These are phyloP conservation scores for Sesia apiformis DNA, from an alignment of 2,888 invertebrate genomes.

Conservation along the genomic window DNA sequence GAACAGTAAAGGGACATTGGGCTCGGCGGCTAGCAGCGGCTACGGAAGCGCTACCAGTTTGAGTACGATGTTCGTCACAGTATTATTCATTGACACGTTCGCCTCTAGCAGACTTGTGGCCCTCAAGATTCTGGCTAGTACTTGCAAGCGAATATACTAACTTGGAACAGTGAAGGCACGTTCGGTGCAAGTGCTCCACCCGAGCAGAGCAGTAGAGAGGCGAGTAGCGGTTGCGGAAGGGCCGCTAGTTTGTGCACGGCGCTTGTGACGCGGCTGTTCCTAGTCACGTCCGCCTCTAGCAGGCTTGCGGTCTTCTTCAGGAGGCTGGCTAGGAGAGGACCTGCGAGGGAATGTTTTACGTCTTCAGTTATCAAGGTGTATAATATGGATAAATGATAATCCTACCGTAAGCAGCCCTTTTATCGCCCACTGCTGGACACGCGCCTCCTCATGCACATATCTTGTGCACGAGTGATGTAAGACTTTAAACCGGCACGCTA, in stretches of 20 bases:
- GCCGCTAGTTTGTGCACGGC: slow-evolving; percentile 89
- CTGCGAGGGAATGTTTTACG: slow-evolving; percentile 30
- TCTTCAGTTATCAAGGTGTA: too few relatives aligned
- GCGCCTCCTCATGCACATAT: too few relatives aligned
- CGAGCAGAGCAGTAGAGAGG: slow-evolving; percentile 90
- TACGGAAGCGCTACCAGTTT: too few relatives aligned
- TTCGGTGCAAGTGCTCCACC: slow-evolving; percentile 88
- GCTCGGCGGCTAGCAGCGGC: too few relatives aligned
- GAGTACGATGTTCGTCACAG: too few relatives aligned
- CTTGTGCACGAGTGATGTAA: too few relatives aligned
- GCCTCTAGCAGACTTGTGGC: too few relatives aligned
- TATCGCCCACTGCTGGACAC: too few relatives aligned
- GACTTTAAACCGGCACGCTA: too few relatives aligned
- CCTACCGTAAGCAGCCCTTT: too few relatives aligned
- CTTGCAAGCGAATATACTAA: slow-evolving; percentile 33
- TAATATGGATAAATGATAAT: too few relatives aligned
- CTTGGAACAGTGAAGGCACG: slow-evolving; percentile 93
- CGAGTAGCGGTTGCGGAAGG: slow-evolving; percentile 91
- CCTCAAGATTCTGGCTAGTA: slow-evolving; percentile 33
- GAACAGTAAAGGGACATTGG: too few relatives aligned
- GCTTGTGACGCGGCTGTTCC: slow-evolving; percentile 91
- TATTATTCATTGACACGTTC: slow-evolving; percentile 78
- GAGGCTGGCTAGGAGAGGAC: slow-evolving; percentile 87
- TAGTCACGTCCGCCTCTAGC: slow-evolving; percentile 87
- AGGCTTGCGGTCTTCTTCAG: slow-evolving; percentile 88